Conservation (phyloP, 2,888 invertebrate genomes). For the Caenorhabditis doughertyi region DNA sequence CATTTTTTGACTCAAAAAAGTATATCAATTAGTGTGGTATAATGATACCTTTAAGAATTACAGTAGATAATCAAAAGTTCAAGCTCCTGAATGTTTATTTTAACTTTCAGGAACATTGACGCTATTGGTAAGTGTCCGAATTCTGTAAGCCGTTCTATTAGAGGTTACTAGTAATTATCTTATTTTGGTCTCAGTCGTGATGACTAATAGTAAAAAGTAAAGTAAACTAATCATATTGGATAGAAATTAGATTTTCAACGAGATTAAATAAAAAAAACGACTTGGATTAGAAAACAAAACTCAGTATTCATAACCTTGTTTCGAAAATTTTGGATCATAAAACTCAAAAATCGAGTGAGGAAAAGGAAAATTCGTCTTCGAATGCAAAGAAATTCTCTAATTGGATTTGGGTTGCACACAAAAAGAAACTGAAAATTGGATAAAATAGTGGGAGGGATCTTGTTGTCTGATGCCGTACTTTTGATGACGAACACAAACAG, state of each 20-base stretch:
- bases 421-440: conserved; percentile 26
- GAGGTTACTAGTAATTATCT: background rate
- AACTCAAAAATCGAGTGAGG: conserved; percentile 28
- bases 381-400: background rate
- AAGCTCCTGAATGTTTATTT: too few relatives aligned
- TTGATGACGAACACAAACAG: conserved; percentile 9
- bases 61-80: too few relatives aligned
- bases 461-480: conserved; percentile 27
- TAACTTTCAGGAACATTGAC: too few relatives aligned
- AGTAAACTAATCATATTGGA: conserved; percentile 8
- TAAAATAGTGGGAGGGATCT: conserved; percentile 4
- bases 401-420: conserved; percentile 17
- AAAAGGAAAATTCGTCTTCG: background rate
- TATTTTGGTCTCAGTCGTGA: background rate
- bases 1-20: too few relatives aligned
- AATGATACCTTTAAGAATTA: too few relatives aligned
- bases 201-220: background rate
- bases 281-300: background rate
- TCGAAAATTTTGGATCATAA: conserved; percentile 12
- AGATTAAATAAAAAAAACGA: conserved; percentile 10
- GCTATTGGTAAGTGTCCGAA: too few relatives aligned
- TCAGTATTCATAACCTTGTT: background rate
- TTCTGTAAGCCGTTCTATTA: background rate
- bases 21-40: too few relatives aligned
- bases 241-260: conserved; percentile 18